phyloP scores from a whole-genome alignment of 53 echinoderm and acorn worm species.

The Crossaster papposus region DNA sequence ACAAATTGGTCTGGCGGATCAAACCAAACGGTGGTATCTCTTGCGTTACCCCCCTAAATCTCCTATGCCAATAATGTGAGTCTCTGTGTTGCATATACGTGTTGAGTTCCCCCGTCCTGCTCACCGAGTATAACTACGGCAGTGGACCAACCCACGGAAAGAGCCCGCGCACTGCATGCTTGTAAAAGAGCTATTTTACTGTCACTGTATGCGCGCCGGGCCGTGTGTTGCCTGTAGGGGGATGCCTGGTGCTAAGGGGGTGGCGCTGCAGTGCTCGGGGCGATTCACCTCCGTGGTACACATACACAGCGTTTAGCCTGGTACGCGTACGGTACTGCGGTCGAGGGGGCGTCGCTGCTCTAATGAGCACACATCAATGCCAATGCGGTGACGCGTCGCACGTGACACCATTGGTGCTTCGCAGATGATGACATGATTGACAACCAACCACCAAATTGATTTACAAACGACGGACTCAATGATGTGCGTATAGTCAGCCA shows the following conservation, averaged over 20 bases:
- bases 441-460: slow-evolving; percentile 42
- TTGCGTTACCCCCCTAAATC: slow-evolving; percentile 45
- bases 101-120: slow-evolving; percentile 41
- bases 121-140: slow-evolving; percentile 14
- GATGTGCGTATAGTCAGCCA: neutral
- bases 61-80: neutral
- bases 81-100: slow-evolving; percentile 1
- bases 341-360: slow-evolving; percentile 46
- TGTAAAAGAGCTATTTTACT: slow-evolving; percentile 37
- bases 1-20: slow-evolving; percentile 60
- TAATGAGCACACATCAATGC: slow-evolving; percentile 30
- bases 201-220: slow-evolving; percentile 8
- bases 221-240: slow-evolving; percentile 50
- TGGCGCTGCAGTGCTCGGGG: slow-evolving; percentile 48
- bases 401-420: slow-evolving; percentile 47
- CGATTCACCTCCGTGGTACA: neutral
- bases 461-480: slow-evolving; percentile 10
- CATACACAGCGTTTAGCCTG: neutral
- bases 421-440: slow-evolving; percentile 49
- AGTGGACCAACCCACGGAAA: slow-evolving; percentile 45
- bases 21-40: slow-evolving; percentile 43
- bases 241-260: slow-evolving; percentile 14
- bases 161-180: slow-evolving; percentile 26
- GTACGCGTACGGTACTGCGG: slow-evolving; percentile 2
- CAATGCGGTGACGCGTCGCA: slow-evolving; percentile 43